A percentile compares a stretch with the other conserved stretches of the same genome.
phyloP scores from a whole-genome alignment of 2,113 vertebrate species.

The Lota lota region DNA sequence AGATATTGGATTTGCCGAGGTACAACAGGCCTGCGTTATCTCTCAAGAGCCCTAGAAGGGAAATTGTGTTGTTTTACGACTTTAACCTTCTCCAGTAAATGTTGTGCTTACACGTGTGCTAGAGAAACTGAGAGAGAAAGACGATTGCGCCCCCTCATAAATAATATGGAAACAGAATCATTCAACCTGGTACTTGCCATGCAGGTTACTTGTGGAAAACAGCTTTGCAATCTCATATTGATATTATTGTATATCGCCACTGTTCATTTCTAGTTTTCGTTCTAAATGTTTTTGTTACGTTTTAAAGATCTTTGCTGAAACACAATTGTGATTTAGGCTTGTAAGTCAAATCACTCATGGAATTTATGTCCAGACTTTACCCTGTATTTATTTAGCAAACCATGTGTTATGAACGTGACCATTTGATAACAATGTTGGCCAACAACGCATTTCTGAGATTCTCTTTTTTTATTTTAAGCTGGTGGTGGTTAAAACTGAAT shows the following conservation, averaged over 20 bases:
- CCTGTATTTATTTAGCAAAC: background rate
- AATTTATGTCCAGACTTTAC: no score
- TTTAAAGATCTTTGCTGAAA: background rate
- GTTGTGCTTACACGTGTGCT: conserved; percentile 37
- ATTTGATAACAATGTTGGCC: background rate
- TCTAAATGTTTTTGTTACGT: background rate
- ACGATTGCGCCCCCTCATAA: conserved; percentile 23
- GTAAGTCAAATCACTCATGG: no score
- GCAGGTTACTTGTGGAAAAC: background rate
- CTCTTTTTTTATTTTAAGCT: conserved; percentile 28
- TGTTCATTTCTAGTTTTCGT: background rate
- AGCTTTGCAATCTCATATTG: conserved; percentile 18
- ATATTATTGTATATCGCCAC: background rate
- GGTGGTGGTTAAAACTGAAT: conserved; percentile 52
- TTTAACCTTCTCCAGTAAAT: conserved; percentile 29
- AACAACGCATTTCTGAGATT: conserved; percentile 48
- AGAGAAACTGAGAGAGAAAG: conserved; percentile 12
- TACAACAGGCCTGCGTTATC: conserved; percentile 26
- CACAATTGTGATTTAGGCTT: background rate
- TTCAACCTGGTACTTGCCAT: background rate
- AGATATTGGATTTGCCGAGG: conserved; percentile 41
- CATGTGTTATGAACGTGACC: background rate
- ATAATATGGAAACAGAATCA: conserved; percentile 7
- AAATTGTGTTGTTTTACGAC: conserved; percentile 42
- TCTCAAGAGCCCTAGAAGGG: conserved; percentile 45